Evolutionary conservation across 2,888 invertebrate genomes (phyloP), one percentile per base, ranked within the genome.

Genomic region (Acronicta alni): DNA sequence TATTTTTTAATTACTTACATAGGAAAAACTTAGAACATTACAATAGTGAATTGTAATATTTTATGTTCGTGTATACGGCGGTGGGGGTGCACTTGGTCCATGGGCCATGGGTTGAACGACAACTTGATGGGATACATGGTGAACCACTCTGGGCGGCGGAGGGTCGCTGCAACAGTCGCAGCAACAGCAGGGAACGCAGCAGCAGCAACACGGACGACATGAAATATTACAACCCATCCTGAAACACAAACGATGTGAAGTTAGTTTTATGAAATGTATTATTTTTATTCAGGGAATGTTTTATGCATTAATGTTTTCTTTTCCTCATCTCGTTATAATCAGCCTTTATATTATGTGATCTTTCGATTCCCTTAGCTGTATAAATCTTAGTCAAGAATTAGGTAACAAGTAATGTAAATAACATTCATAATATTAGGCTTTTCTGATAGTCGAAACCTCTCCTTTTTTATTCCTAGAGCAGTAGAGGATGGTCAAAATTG

Each of bases 221-320:
- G 91, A 92, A 61, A 92, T 75, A 75, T 89, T 87, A 79, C 92
- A 92, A 78, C 93, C 93, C 93, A 93, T 93, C 35, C 74, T 75
- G 75, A 18, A 75, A 75, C 49, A 42, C 30, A 39, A 20, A 56
- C 0, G 48, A 14, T 8, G 7, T n/a, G 3, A 17, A 18, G 26
- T 39, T 42, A 12, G 12, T 30, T 30, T 12, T 12, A 30, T 30
- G 30, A 26, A 26, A 26, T 9, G 26, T 9, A 9, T 8, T 9
- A 26, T 26, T 26, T 23, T 23, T 26, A 26, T 7, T 9, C 9
- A 1, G 20, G 5, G 20, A 20, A 20, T 20, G 20, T 20, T 20
- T 4, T 20, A 20, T 20, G 5, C 20, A 20, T 2, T 2, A 5
- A 20, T 20, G 3, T 20, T 20, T 20, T 20, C 20, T 20, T 20